These are phyloP conservation scores for Spilogale gracilis DNA, from an alignment of 2,113 vertebrate species.

Conservation along the genomic window DNA sequence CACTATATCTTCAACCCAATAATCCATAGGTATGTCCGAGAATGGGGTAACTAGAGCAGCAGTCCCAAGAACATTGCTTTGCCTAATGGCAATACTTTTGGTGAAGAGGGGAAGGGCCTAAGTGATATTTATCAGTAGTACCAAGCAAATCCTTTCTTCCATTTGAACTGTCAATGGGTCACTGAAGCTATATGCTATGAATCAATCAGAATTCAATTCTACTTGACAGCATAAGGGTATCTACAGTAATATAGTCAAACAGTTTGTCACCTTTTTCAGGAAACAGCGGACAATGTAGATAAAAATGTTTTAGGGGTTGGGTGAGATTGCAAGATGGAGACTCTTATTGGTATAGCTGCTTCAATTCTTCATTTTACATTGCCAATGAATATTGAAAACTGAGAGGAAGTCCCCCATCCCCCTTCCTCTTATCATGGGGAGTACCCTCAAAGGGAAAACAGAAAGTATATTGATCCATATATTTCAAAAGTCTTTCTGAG, in stretches of 20 bases:
- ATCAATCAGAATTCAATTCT: neutral
- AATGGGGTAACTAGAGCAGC: neutral
- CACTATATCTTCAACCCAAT: neutral
- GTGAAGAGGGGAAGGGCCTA: neutral
- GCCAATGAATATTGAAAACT: neutral
- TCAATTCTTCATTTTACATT: neutral
- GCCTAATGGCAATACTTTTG: neutral
- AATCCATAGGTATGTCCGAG: neutral
- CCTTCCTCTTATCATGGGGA: neutral
- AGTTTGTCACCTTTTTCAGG: neutral
- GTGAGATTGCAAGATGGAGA: neutral
- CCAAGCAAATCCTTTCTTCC: slow-evolving; percentile 10
- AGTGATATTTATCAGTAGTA: neutral
- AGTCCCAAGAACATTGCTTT: neutral
- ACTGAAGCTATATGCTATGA: neutral
- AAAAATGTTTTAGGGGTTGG: neutral
- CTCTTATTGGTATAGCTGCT: neutral
- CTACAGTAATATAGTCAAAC: neutral
- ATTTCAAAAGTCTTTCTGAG: neutral
- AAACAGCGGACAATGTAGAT: neutral
- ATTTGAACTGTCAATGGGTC: neutral
- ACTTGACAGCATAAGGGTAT: neutral
- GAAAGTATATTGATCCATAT: neutral
- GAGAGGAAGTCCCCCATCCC: neutral
- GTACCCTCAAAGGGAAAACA: neutral